phyloP scores from a whole-genome alignment of 2,888 invertebrate species.

The Apotomis turbidana region DNA sequence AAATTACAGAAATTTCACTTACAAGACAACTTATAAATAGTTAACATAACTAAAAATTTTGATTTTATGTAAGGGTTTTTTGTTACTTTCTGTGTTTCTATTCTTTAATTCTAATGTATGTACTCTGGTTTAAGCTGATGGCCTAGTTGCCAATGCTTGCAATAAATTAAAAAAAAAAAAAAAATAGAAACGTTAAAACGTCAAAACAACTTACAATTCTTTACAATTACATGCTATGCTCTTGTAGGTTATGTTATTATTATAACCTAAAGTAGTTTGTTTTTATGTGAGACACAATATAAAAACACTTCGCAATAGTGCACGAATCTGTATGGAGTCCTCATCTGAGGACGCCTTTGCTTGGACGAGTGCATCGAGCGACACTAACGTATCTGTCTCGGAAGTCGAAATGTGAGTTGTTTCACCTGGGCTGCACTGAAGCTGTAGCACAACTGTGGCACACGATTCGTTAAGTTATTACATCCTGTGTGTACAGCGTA shows the following conservation, averaged over 20 bases:
- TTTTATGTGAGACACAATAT: background rate
- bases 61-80: no score
- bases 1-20: no score
- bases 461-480: no score
- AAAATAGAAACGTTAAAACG: background rate
- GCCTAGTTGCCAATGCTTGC: no score
- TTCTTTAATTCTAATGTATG: no score
- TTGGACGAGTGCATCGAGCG: constrained; percentile 62
- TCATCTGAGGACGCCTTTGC: constrained; percentile 58
- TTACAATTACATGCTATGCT: background rate
- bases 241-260: constrained; percentile 15
- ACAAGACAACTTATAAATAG: no score
- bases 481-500: no score
- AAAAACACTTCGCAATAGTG: background rate
- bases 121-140: no score
- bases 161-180: no score
- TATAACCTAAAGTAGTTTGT: constrained; percentile 6
- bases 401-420: constrained; percentile 53
- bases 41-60: no score
- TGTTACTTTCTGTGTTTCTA: no score
- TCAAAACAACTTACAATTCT: background rate
- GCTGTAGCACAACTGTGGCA: no score
- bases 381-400: constrained; percentile 48
- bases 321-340: constrained; percentile 53
- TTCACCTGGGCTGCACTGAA: background rate